Evolutionary conservation across 2,797 vertebrate genomes (phyloP).

Genomic region (Etheostoma perlongum): DNA sequence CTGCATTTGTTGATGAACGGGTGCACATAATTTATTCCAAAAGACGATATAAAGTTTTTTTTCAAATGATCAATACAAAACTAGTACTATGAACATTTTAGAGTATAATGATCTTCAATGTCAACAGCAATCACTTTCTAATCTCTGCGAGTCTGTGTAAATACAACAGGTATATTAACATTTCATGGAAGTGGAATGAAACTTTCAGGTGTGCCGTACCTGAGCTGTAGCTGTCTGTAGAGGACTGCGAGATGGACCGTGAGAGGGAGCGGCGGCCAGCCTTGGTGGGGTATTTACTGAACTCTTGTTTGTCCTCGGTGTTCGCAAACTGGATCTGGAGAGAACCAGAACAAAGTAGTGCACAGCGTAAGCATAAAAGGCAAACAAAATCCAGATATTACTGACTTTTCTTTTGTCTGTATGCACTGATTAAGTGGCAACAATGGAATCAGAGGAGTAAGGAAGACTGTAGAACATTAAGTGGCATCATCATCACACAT

Average conservation of each 20-base stretch:
- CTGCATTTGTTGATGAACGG: neutral
- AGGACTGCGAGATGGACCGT: slow-evolving; percentile 98
- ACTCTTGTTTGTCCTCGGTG: slow-evolving; percentile 97
- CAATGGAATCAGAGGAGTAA: neutral
- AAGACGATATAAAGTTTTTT: neutral
- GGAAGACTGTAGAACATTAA: slow-evolving; percentile 5
- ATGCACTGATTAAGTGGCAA: neutral
- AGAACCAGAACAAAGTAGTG: slow-evolving; percentile 18
- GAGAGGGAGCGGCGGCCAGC: slow-evolving; percentile 96
- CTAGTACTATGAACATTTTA: no score
- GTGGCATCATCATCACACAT: neutral
- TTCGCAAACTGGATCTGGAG: slow-evolving; percentile 96
- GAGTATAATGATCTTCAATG: no score
- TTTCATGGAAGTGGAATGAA: neutral
- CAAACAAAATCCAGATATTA: slow-evolving; percentile 9
- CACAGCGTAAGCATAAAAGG: slow-evolving; percentile 1
- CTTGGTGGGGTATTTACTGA: slow-evolving; percentile 97
- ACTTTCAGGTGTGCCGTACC: slow-evolving; percentile 78
- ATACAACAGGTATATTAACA: neutral
- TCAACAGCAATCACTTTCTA: neutral
- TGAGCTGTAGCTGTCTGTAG: slow-evolving; percentile 99
- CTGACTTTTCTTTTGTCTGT: neutral
- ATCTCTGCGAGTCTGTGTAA: neutral
- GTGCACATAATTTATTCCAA: neutral
- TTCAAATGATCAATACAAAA: no score